Evolutionary conservation across 2,113 vertebrate genomes (phyloP).

Genomic region (Sebastes fasciatus): DNA sequence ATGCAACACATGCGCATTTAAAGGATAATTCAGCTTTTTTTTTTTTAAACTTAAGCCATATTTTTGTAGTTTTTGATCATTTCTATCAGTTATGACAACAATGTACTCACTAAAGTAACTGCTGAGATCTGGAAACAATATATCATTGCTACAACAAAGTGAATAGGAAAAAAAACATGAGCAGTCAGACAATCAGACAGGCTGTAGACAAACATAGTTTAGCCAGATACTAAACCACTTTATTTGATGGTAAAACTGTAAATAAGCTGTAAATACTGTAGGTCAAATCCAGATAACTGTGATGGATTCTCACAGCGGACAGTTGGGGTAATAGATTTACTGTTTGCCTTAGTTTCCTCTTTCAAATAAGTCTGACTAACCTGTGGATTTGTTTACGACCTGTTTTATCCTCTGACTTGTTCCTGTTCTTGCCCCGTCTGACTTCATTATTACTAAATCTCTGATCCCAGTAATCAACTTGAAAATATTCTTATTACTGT

Average conservation of each 20-base stretch:
- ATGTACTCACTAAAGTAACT: not conserved
- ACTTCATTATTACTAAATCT: not conserved
- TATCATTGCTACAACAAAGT: not conserved
- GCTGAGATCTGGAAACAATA: not conserved
- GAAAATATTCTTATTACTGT: too few species aligned
- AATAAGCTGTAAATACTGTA: not conserved
- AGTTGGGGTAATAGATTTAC: not conserved
- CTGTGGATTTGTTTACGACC: not conserved
- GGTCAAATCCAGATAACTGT: not conserved
- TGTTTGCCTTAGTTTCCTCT: constrained; percentile 4
- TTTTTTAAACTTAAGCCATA: not conserved
- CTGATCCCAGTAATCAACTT: not conserved
- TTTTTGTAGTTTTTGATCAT: not conserved
- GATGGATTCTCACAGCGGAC: not conserved
- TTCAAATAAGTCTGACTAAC: constrained; percentile 2
- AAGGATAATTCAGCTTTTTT: not conserved
- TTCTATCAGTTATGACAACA: not conserved
- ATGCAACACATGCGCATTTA: too few species aligned
- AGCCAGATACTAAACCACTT: not conserved
- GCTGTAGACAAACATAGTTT: not conserved
- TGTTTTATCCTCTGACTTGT: not conserved
- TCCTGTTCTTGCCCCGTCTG: not conserved
- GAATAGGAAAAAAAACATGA: not conserved
- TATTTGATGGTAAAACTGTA: not conserved
- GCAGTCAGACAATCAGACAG: not conserved